Evolutionary conservation across 92 coral and sea anemone genomes (phyloP), one percentile per base, ranked within the genome.

Genomic region (Palythoa heliodiscus): DNA sequence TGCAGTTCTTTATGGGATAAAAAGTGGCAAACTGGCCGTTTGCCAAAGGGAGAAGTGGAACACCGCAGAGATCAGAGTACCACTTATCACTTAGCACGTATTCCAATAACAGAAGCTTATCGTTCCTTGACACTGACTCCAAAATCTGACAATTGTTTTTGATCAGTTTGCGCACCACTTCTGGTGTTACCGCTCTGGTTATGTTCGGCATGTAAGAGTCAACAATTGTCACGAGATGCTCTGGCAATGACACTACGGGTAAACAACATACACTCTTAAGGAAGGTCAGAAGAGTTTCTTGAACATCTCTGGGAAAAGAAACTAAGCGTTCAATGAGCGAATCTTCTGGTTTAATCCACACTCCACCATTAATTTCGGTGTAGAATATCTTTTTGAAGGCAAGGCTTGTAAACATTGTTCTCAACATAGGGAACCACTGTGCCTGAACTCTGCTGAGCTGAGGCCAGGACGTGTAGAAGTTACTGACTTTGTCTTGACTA

Each of bases 11-110:
- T 66, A 53, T 83, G 12, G 82, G 87, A 67, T 55, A n/a, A 38
- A 88, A 88, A 17, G 39, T 19, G 9, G 48, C 23, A 82, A 88
- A 88, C 37, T 54, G 3, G 39, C 82, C 71, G 57, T 83, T 83
- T n/a, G 91, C 91, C 60, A 88, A 75, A 47, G 91, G 91, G n/a
- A 88, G 87, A 63, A 88, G 86, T 39, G 88, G 88, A 37, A 88
- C 60, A 14, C 88, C 84, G 37, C 63, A 25, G 13, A 88, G 39
- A n/a, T 75, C 63, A 11, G 69, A 19, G 15, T 71, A 43, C 2
- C 76, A 40, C 43, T 76, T 60, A 60, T 88, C 84, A 29, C 91
- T 83, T 29, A 88, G 38, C 20, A 83, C 67, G 29, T 88, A 88
- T 15, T 76, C 82, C 37, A 88, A 82, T 4, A 83, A 20, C 68